These are phyloP conservation scores for Zaprionus lineosus DNA, from an alignment of 2,888 invertebrate genomes.

Conservation along the genomic window DNA sequence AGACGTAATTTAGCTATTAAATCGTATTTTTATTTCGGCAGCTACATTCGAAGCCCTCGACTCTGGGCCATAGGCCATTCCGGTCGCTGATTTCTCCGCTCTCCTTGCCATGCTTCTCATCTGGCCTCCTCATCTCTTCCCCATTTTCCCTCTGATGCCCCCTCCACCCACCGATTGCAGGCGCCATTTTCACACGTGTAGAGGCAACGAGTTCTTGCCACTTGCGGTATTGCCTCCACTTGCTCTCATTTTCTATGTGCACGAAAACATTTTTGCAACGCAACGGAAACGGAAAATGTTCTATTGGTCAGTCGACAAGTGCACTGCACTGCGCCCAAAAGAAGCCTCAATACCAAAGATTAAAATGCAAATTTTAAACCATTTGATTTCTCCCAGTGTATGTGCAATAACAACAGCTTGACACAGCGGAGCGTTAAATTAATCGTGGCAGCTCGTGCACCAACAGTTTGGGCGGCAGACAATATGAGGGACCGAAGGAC, in stretches of 20 bases:
- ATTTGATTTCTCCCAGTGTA: conserved; percentile 32
- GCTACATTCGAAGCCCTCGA: conserved; percentile 19
- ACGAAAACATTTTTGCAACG: conserved; percentile 59
- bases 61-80: not conserved
- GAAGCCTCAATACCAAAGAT: conserved; percentile 10
- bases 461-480: conserved; percentile 8
- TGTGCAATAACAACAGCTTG: conserved; percentile 70
- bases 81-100: not conserved
- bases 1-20: conserved; percentile 78
- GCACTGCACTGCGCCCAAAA: conserved; percentile 41
- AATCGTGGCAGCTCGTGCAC: conserved; percentile 74
- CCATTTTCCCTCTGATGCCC: too few species aligned
- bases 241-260: not conserved
- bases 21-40: conserved; percentile 61
- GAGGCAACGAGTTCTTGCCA: conserved; percentile 52
- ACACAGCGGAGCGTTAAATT: conserved; percentile 81
- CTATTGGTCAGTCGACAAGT: conserved; percentile 63
- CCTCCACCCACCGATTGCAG: too few species aligned
- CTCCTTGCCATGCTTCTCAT: too few species aligned
- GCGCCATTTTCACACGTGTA: conserved; percentile 31
- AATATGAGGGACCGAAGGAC: too few species aligned
- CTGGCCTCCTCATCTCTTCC: too few species aligned
- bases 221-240: conserved; percentile 42
- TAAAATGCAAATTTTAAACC: conserved; percentile 28
- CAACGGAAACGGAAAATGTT: conserved; percentile 74